These are phyloP conservation scores for Hedychridium roseum DNA, from an alignment of 2,888 invertebrate genomes.

Conservation along the genomic window DNA sequence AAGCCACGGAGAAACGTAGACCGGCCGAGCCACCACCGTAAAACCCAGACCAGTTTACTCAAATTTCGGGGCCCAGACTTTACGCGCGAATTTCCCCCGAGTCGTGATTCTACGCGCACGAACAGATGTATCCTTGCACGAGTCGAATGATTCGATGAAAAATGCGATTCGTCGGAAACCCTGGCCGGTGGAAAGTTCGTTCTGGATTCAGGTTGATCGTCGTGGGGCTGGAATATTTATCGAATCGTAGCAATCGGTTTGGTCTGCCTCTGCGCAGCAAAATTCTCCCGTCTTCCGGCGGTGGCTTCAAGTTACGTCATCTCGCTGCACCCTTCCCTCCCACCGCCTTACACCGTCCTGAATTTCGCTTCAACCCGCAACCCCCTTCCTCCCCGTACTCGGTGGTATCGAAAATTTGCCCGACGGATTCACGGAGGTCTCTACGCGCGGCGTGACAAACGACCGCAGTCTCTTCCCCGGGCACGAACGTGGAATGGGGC, in stretches of 20 bases:
- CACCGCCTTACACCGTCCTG: not conserved
- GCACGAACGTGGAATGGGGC: conserved; percentile 18
- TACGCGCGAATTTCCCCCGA: conserved; percentile 1
- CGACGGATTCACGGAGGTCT: conserved; percentile 16
- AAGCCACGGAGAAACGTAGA: conserved; percentile 12
- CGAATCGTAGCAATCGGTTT: no score
- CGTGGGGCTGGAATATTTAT: no score
- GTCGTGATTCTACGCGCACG: conserved; percentile 1
- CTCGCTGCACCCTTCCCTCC: not conserved
- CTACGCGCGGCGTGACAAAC: conserved; percentile 42
- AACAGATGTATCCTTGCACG: no score
- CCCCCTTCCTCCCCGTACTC: conserved; percentile 1
- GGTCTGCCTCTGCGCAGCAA: no score
- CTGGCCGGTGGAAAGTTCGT: no score
- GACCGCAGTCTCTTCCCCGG: conserved; percentile 33
- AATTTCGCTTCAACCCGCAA: not conserved
- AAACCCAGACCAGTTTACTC: conserved; percentile 17
- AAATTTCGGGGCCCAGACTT: conserved; percentile 14
- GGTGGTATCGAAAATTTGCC: conserved; percentile 22
- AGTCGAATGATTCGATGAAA: no score
- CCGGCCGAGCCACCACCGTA: no score
- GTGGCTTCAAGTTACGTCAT: no score
- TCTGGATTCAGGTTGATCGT: no score
- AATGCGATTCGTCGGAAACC: conserved; percentile 10
- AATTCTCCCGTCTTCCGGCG: no score